phyloP scores from a whole-genome alignment of 64 coral and sea anemone genomes.

The Acropora yongei region DNA sequence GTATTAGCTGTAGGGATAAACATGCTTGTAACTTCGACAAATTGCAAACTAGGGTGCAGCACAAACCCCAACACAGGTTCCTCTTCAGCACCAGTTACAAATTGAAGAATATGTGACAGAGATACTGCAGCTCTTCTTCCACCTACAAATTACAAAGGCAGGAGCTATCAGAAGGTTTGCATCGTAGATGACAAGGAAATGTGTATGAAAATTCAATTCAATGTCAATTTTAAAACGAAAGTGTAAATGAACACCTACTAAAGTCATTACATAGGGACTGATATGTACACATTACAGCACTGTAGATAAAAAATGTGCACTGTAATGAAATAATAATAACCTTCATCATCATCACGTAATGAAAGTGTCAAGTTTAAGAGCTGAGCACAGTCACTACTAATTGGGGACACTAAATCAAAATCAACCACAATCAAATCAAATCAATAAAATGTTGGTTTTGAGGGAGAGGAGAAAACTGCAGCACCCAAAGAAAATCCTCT shows the following conservation, averaged over 20 bases:
- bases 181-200: too few relatives aligned
- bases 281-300: not conserved
- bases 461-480: too few relatives aligned
- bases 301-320: not conserved
- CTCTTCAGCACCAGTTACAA: conserved; percentile 34
- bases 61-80: conserved; percentile 30
- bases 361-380: too few relatives aligned
- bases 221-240: not conserved
- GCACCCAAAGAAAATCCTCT: too few relatives aligned
- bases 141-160: conserved; percentile 23
- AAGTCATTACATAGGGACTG: not conserved
- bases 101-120: conserved; percentile 48
- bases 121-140: conserved; percentile 27
- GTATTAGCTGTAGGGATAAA: conserved; percentile 58
- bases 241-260: not conserved
- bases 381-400: too few relatives aligned
- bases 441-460: too few relatives aligned
- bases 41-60: not conserved
- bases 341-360: too few relatives aligned
- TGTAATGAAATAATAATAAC: not conserved
- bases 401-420: too few relatives aligned
- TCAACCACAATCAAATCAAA: too few relatives aligned
- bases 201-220: not conserved
- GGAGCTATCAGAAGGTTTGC: conserved; percentile 3
- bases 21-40: not conserved